Evolutionary conservation across 1,140 invertebrate genomes (phyloP).

Genomic region (Acromyrmex heyeri): DNA sequence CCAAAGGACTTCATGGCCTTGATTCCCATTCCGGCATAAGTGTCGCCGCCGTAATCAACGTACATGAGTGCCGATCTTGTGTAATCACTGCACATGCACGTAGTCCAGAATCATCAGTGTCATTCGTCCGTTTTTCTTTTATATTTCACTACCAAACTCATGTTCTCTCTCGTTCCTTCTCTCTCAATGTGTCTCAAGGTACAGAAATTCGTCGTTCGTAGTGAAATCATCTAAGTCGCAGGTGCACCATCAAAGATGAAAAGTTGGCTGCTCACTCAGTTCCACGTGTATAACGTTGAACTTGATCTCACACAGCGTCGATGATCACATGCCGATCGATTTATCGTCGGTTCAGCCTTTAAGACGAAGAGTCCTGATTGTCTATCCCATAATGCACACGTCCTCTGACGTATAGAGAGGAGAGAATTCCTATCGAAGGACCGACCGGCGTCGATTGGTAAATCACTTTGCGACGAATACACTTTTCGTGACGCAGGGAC

Average conservation of each 20-base stretch:
- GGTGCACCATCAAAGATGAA: constrained; percentile 7
- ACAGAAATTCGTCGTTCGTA: neutral
- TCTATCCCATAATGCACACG: constrained; percentile 25
- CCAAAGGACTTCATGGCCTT: constrained; percentile 87
- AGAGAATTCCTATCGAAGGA: neutral
- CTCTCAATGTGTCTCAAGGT: constrained; percentile 13
- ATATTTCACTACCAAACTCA: neutral
- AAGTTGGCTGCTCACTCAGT: neutral
- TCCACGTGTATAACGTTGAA: neutral
- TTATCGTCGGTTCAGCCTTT: neutral
- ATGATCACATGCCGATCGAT: constrained; percentile 27
- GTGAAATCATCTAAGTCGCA: constrained; percentile 3
- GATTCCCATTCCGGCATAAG: constrained; percentile 87
- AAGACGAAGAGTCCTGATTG: neutral
- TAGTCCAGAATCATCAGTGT: constrained; percentile 65
- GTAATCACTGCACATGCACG: constrained; percentile 80
- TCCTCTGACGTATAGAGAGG: neutral
- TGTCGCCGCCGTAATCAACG: constrained; percentile 84
- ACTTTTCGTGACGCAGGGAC: neutral
- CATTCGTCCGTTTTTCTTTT: constrained; percentile 50
- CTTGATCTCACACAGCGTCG: neutral
- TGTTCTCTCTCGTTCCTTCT: neutral
- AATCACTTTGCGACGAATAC: neutral
- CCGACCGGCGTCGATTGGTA: neutral
- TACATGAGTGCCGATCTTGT: constrained; percentile 82